Base-by-base conservation (phyloP, 1,140 invertebrate species). In the Lineus longissimus region DNA sequence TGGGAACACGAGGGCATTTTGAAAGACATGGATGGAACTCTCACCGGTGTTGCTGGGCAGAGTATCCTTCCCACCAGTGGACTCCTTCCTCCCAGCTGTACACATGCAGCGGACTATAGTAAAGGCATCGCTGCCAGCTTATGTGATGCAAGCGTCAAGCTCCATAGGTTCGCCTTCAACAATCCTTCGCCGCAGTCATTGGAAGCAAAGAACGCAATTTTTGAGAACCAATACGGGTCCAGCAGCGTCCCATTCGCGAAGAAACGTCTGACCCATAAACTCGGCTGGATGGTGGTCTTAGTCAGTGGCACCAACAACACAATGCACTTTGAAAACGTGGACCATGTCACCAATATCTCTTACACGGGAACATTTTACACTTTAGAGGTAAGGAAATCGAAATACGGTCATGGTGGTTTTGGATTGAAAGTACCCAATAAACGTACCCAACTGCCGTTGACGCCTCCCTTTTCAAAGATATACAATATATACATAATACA, bases 111-210 rank as follows among this genome's bases (percentile, higher is more conserved):
- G 2, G 27, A 22, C 0, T 65, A 61, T 57, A 30, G 54, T 7
- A 25, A 6, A n/a, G 60, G 54, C 19, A 58, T 67, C 33, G 57
- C 64, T 11, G 70, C 69, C 1, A 66, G 62, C 41, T 55, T 69
- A 0, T 77, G 72, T 65, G 61, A 70, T 9, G 17, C 55, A 17
- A 27, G 62, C 11, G 64, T 75, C 1, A 72, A 69, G 33, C 73
- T 75, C 56, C 69, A 71, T 51, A 61, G 76, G 58, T 76, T 78
- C 59, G 64, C 75, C 23, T 76, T 78, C 60, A 76, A 75, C 43
- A 65, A 73, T 25, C 61, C 67, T n/a, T 13, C 55, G 1, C 76
- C 76, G 6, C 19, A 15, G 2, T 72, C 71, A 0, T 33, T 77
- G 29, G 41, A 68, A 25, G 68, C 55, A 6, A 76, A 78, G 56